Evolutionary conservation across 2,113 vertebrate genomes (phyloP), one percentile per base, ranked within the genome.

Genomic region (Triplophysa rosa): DNA sequence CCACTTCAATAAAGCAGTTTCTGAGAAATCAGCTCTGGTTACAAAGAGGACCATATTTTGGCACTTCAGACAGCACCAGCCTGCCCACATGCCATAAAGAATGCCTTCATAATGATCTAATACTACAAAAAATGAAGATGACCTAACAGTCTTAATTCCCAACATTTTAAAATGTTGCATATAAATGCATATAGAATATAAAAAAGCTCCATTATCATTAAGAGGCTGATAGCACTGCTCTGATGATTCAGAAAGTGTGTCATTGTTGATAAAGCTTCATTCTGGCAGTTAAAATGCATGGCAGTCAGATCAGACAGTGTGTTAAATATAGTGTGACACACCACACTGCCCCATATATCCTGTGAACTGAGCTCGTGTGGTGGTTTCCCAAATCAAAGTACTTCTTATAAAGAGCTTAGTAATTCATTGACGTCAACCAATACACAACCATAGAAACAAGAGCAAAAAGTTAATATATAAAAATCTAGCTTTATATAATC

Each of bases 261-360:
- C 54, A 59, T 23, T 54, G 1, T 54, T 54, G 14, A 59, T 10
- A 73, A 33, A 52, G 70, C 33, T 19, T 42, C n/a, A 42, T 73
- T 73, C 21, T 73, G 70, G 54, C 33, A 61, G 8, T 52, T 47
- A 68, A 26, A 47, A 11, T 56, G 17, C 49, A 54, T 42, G 54
- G 8, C 16, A 56, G 54, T 56, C 54, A 56, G 54, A 72, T 52
- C 61, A 14, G 23, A 11, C 45, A 42, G 45, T 76, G 72, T 62
- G 73, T 76, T 76, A 76, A 74, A 74, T 62, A 62, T 64, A 76
- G 42, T 49, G 19, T 62, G 40, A 63, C 14, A 62, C 71, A 29
- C 40, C 29, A 23, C 72, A 8, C 72, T 75, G 72, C 14, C 23
- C 37, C 23, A 63, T 47, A 61, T 74, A 23, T 73, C 56, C 37